Conservation (phyloP, 2,888 invertebrate genomes). For the Helleia helle region DNA sequence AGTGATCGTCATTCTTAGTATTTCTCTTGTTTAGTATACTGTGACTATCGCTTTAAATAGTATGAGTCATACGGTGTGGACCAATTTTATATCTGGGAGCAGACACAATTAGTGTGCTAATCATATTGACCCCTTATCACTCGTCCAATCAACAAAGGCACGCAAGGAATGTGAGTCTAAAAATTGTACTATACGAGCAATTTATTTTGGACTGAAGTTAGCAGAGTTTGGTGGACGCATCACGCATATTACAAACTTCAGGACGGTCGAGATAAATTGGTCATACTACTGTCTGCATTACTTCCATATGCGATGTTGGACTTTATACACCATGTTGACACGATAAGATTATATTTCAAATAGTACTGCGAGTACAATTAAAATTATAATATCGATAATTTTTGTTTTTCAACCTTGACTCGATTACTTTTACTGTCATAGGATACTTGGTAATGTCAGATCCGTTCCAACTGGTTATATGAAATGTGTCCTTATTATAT, state of each 20-base stretch:
- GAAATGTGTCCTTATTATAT: constrained; percentile 9
- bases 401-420: constrained; percentile 29
- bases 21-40: too few relatives aligned
- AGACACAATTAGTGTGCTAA: constrained; percentile 16
- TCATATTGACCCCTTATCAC: constrained; percentile 38
- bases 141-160: constrained; percentile 39
- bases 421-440: constrained; percentile 31
- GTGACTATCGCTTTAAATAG: too few relatives aligned
- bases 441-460: constrained; percentile 20
- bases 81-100: background rate
- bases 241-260: too few relatives aligned
- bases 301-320: too few relatives aligned
- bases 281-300: too few relatives aligned
- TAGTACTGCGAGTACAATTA: background rate
- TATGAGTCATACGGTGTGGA: background rate
- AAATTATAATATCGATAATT: background rate
- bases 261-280: too few relatives aligned
- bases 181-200: too few relatives aligned
- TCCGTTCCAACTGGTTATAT: constrained; percentile 8
- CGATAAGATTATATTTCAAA: background rate
- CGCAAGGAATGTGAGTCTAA: constrained; percentile 36
- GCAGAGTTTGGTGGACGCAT: too few relatives aligned
- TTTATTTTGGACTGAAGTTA: too few relatives aligned
- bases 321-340: background rate
- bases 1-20: too few relatives aligned